Evolutionary conservation across 2,113 vertebrate genomes (phyloP).

Genomic region (Hoplias malabaricus): DNA sequence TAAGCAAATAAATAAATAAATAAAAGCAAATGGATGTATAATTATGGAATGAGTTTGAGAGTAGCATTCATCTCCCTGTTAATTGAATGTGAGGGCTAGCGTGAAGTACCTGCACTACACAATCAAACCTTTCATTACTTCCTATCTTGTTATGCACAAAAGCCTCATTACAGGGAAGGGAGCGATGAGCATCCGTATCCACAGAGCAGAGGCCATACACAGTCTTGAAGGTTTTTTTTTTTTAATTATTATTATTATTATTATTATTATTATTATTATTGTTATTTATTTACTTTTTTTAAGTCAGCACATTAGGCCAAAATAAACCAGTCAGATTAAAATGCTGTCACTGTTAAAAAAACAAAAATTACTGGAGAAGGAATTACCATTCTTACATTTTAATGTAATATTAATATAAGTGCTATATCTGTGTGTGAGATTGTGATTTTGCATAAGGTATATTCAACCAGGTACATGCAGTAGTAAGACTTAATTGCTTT

Average conservation of each 20-base stretch:
- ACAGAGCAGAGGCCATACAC: background rate
- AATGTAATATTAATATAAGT: too few species aligned
- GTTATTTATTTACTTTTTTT: too few species aligned
- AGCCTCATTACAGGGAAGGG: background rate
- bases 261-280: too few species aligned
- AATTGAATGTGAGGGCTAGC: slow-evolving; percentile 10
- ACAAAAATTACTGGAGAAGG: too few species aligned
- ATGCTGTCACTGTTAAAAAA: too few species aligned
- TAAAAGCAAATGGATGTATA: background rate
- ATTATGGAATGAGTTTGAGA: background rate
- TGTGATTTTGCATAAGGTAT: too few species aligned
- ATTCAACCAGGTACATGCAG: too few species aligned
- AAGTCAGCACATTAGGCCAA: too few species aligned
- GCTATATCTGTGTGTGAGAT: too few species aligned
- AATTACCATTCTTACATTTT: too few species aligned
- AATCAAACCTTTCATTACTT: background rate
- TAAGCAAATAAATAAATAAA: background rate
- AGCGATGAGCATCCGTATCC: background rate
- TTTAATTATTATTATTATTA: background rate
- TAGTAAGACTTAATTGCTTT: too few species aligned
- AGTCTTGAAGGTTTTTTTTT: background rate
- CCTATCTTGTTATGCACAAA: background rate
- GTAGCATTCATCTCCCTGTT: background rate
- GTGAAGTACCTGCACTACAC: background rate
- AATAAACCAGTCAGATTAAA: too few species aligned